phyloP scores from a whole-genome alignment of 1,140 invertebrate genomes.

The Leucophenga varia region DNA sequence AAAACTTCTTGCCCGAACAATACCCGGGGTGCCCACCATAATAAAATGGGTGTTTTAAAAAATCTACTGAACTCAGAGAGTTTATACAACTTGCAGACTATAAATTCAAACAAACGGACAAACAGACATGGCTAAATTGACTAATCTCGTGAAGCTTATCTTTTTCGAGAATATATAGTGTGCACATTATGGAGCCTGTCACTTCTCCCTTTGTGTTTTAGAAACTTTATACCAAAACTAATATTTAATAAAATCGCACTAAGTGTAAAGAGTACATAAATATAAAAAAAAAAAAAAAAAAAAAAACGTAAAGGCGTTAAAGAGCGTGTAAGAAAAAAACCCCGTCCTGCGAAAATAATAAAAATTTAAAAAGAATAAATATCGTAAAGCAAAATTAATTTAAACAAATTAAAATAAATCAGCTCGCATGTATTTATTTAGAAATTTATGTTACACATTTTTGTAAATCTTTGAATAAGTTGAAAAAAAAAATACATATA shows the following conservation, averaged over 20 bases:
- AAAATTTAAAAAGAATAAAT: constrained; percentile 27
- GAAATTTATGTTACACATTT: not conserved
- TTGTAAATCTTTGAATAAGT: not conserved
- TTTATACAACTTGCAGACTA: too few relatives aligned
- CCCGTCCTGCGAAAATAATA: constrained; percentile 56
- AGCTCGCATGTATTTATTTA: constrained; percentile 37
- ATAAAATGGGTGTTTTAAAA: too few relatives aligned
- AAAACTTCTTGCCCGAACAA: too few relatives aligned
- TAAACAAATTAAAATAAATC: constrained; percentile 26
- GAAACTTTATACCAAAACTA: not conserved
- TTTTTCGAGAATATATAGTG: too few relatives aligned
- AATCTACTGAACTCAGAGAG: too few relatives aligned
- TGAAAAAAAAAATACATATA: constrained; percentile 19
- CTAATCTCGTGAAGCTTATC: too few relatives aligned
- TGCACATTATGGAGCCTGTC: too few relatives aligned
- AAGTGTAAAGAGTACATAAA: constrained; percentile 37
- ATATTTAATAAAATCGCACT: constrained; percentile 56
- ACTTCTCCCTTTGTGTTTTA: not conserved
- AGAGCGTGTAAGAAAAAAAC: constrained; percentile 55
- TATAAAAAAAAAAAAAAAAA: constrained; percentile 22
- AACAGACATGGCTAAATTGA: too few relatives aligned
- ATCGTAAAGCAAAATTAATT: constrained; percentile 19
- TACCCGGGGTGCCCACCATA: too few relatives aligned
- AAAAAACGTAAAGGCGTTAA: constrained; percentile 50
- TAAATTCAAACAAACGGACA: too few relatives aligned